These are phyloP conservation scores for Catharus minimus DNA, from an alignment of 2,113 vertebrate species.

Conservation along the genomic window DNA sequence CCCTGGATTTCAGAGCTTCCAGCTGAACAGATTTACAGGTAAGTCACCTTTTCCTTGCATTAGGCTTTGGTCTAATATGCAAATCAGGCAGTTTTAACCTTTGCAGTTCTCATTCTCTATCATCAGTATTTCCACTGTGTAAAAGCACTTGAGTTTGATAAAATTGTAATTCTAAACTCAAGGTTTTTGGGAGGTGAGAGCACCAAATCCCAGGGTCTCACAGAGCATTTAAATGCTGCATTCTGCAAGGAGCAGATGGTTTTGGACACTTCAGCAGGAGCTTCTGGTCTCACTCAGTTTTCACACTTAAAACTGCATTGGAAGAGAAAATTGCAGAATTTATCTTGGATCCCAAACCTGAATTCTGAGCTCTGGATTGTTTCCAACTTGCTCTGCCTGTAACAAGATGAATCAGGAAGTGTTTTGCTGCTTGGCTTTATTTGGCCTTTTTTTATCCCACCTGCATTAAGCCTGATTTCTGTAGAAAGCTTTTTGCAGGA, in stretches of 20 bases:
- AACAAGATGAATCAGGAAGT: neutral
- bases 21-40: neutral
- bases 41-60: neutral
- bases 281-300: neutral
- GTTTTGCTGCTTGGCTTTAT: neutral
- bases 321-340: neutral
- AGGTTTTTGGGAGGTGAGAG: neutral
- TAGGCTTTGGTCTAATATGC: neutral
- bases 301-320: neutral
- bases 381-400: neutral
- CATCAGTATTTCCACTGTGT: neutral
- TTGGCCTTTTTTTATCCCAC: neutral
- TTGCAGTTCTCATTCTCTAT: neutral
- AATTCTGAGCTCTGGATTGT: neutral
- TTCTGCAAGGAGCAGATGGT: neutral
- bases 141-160: neutral
- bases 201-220: neutral
- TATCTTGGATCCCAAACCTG: neutral
- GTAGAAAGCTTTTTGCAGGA: neutral
- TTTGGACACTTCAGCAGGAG: neutral
- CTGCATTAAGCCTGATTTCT: neutral
- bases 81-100: neutral
- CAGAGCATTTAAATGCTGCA: fast-evolving
- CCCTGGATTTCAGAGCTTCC: neutral
- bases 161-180: neutral